Base-by-base conservation (phyloP, 2,113 vertebrate genomes). In the Pomatostomus ruficeps region DNA sequence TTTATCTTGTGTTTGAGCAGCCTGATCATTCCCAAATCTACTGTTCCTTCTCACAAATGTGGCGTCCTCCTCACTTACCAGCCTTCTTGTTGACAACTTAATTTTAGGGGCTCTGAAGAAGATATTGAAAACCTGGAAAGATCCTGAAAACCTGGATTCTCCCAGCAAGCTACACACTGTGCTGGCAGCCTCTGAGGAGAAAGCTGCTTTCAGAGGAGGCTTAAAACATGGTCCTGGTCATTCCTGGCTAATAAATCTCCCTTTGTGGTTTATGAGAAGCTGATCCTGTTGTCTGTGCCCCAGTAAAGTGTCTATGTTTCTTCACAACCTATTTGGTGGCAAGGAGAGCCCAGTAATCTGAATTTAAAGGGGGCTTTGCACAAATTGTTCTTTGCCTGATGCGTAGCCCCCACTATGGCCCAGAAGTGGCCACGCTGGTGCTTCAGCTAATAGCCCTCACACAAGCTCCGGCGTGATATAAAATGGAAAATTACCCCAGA, bases 11-110 rank as follows among this genome's bases (percentile, higher is more conserved):
- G 28, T 52, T 75, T 82, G 77, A 78, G 61, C 26, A 78, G 84
- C 54, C 80, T 76, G 66, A 23, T 81, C 87, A 89, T 92, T 92
- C 87, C 84, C 91, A 92, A 46, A 82, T 87, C 87, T 49, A 20
- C 80, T 25, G 25, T 91, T 88, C 66, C 82, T 82, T 86, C 89
- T 85, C 70, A 79, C 90, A 66, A 91, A 79, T 1, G 33, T 79
- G 61, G 57, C 89, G 62, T 73, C 77, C 66, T 92, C 73, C 80
- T 93, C 62, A 65, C 75, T 91, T 85, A 72, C 19, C 57, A 63
- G 49, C 33, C 13, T 89, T 23, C n/a, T 58, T 58, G 29, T 25
- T 89, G 81, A 85, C 81, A 92, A 24, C 70, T 95, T 93, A 86
- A 92, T 94, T 84, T 49, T 49, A 54, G 12, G 65, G 25, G n/a